Base-by-base conservation (phyloP, 2,797 vertebrate species). In the Pogoniulus pusillus region DNA sequence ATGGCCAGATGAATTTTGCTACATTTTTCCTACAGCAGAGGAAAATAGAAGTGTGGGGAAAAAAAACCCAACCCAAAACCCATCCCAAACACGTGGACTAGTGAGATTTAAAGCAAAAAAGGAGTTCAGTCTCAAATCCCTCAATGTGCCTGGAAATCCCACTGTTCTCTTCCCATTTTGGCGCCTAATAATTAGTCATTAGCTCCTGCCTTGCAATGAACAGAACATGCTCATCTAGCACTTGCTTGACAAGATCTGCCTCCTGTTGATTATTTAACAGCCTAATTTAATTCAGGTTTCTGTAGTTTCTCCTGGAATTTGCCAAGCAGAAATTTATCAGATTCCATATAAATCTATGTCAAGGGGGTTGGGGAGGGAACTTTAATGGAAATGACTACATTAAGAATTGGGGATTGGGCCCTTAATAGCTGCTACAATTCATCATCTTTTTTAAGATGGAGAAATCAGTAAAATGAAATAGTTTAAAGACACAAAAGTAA, bases 281-380 rank as follows among this genome's bases (percentile, higher is more conserved):
- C 19, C 84, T 93, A 77, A 93, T 93, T 95, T 92, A 93, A 95
- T 92, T 94, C 94, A 90, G 91, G 91, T 93, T 95, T 94, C 92
- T 30, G 64, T 35, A 91, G 85, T 90, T 92, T 94, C 93, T 84
- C 85, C 8, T 88, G 77, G 91, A 96, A 92, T 95, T 88, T 65
- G 85, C 78, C 90, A 86, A 91, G 91, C 65, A 80, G 91, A 88
- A 93, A 92, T 94, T 95, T 84, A 94, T 95, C 92, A 95, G 91
- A 93, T 93, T 93, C 92, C 84, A 24, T 84, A 94, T 95, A 95
- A 95, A 96, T 94, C 94, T 94, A 23, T 75, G 93, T 94, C 93
- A 65, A 65, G 41, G 43, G 34, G 37, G n/a, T n/a, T n/a, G n/a
- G 43, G 77, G 43, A 18, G 19, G 71, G 37, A 88, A 62, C 69